Conservation (phyloP, 2,888 invertebrate species). For the Rutpela maculata region DNA sequence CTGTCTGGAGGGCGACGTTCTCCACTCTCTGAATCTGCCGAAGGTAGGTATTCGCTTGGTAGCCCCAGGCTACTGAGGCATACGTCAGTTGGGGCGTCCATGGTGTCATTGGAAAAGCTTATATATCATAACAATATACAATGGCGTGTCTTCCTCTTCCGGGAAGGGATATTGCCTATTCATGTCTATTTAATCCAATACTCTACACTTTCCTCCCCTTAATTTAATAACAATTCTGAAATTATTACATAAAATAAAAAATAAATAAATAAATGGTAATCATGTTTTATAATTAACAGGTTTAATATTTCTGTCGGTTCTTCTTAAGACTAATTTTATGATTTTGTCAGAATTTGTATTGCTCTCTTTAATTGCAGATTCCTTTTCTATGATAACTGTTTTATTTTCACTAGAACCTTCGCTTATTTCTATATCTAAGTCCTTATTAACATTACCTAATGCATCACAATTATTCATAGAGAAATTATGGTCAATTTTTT, state of each 20-base stretch:
- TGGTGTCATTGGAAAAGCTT: too few species aligned
- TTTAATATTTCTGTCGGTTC: not conserved
- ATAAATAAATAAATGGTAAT: too few species aligned
- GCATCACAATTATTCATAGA: not conserved
- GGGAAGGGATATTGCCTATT: too few species aligned
- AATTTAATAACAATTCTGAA: not conserved
- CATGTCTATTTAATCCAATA: too few species aligned
- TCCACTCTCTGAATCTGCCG: too few species aligned
- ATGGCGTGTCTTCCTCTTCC: too few species aligned
- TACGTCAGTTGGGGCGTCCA: too few species aligned
- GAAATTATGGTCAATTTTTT: not conserved
- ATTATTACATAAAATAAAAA: too few species aligned
- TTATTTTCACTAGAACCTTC: not conserved
- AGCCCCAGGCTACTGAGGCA: too few species aligned
- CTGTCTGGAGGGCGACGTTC: too few species aligned
- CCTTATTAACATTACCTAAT: not conserved
- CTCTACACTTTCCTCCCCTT: not conserved
- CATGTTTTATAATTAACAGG: not conserved
- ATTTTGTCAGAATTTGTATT: not conserved
- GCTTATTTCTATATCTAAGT: not conserved
- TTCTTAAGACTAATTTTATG: not conserved
- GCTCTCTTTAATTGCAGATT: not conserved
- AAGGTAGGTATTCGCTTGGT: too few species aligned
- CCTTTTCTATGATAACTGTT: not conserved
- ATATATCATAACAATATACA: too few species aligned